Base-by-base conservation (phyloP, 2,888 invertebrate species). In the Anoplius nigerrimus region DNA sequence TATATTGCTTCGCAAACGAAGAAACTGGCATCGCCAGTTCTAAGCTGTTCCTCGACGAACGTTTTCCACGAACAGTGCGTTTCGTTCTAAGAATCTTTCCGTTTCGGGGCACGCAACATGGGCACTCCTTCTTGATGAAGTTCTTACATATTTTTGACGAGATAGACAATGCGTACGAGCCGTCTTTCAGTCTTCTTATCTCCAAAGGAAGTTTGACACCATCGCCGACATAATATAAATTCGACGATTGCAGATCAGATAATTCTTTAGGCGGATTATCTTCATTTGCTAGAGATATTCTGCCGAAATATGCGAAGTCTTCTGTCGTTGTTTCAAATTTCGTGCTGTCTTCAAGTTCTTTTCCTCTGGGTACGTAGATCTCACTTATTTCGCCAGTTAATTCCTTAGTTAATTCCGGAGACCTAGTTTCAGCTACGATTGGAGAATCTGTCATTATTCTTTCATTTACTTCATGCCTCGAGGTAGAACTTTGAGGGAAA, bases 131-230 rank as follows among this genome's bases (percentile, higher is more conserved):
- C 5, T 79, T 73, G 11, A 81, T 21, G 21, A 83, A 43, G 2
- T 68, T 63, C n/a, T 85, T 76, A 22, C 86, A 87, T 24, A 85
- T 69, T 21, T 79, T 79, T 2, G 81, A 80, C 0, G 86, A 85
- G 20, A 88, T 71, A 3, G 82, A 79, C 4, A 88, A 70, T 5
- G 79, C 70, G 34, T 82, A 85, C 6, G 85, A 83, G 8, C 85
- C 87, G 45, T 88, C 86, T 1, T 76, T 46, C 52, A 82, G 62
- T 72, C 63, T 82, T 24, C 66, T 75, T 55, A 87, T 79, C 8
- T 80, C 84, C 48, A 88, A 20, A 0, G 88, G 88, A 27, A 88
- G 69, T 45, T 71, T 82, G 0, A 87, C 83, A 3, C 83, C 84
- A 60, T 87, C 85, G 2, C 84, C 87, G 5, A 86, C 63, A 57